Evolutionary conservation across 2,888 invertebrate genomes (phyloP).

Genomic region (Morpho achilles): DNA sequence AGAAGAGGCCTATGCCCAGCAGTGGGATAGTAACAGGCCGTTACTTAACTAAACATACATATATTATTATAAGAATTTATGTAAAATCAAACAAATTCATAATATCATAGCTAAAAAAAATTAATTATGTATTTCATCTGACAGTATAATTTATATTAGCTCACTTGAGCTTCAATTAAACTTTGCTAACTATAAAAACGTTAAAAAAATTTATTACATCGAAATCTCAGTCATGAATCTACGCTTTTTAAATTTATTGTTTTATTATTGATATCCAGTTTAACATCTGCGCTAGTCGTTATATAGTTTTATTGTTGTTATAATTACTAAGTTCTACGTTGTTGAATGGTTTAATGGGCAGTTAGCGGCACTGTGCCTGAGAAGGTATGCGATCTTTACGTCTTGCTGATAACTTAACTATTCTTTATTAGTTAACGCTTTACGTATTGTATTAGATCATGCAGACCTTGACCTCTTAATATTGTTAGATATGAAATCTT

Average conservation of each 20-base stretch:
- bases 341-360: slow-evolving; percentile 10
- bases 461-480: too few species aligned
- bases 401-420: neutral
- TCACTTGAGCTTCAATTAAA: neutral
- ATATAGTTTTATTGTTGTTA: slow-evolving; percentile 12
- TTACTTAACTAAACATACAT: too few species aligned
- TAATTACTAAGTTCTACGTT: slow-evolving; percentile 14
- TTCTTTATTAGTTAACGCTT: neutral
- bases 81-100: too few species aligned
- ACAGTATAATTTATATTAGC: too few species aligned
- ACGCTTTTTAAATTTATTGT: slow-evolving; percentile 9
- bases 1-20: too few species aligned
- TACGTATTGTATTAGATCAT: too few species aligned
- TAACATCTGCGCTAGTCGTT: slow-evolving; percentile 7
- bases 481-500: too few species aligned
- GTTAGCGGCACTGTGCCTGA: slow-evolving; percentile 3
- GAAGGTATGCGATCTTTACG: neutral
- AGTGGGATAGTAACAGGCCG: too few species aligned
- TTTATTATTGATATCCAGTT: slow-evolving; percentile 14
- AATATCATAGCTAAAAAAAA: too few species aligned
- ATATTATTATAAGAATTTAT: too few species aligned
- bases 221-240: neutral
- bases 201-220: neutral
- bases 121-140: too few species aligned
- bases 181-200: neutral